Base-by-base conservation (phyloP, 2,888 invertebrate genomes). In the Nemapogon koenigi region DNA sequence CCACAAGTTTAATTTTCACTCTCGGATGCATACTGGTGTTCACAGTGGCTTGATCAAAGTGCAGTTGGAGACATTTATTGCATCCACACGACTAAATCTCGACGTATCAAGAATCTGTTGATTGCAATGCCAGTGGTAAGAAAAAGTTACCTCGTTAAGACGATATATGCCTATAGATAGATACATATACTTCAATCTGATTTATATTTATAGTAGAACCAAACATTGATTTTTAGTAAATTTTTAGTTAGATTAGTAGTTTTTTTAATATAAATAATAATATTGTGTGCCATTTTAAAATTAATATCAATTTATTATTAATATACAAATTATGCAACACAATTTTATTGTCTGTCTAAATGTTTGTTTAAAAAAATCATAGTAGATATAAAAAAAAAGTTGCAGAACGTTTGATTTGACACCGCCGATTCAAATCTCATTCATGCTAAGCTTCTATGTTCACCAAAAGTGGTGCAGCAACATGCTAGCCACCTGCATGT, bases 1-100 rank as follows among this genome's bases (percentile, higher is more conserved):
- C 68, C 65, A 49, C 56, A 55, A 62, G 67, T 65, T 68, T 68
- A 58, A 66, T 68, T 63, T 62, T 57, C 52, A 49, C 6, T 55
- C 53, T 53, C 54, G 50, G 53, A 55, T 51, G 57, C 59, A 59
- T 55, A 54, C 33, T 33, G 13, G 13, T 33, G 33, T 18, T 33
- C 19, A 19, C 16, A 33, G 33, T 33, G 33, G 33, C 33, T 31
- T 19, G 33, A 33, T 33, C 33, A 33, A 33, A 33, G 33, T 19
- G 19, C 31, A 16, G 8, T 11, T 19, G 31, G 19, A 11, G 33
- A 33, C 19, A 19, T 18, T 33, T 33, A 33, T 33, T 33, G 13
- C 19, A 11, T 18, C 11, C 33, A 33, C 19, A 33, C 31, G 17
- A 16, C 33, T 19, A 33, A 33, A 33, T 33, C 33, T 33, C 19